phyloP scores from a whole-genome alignment of 2,888 invertebrate species.

The Altica lythri region DNA sequence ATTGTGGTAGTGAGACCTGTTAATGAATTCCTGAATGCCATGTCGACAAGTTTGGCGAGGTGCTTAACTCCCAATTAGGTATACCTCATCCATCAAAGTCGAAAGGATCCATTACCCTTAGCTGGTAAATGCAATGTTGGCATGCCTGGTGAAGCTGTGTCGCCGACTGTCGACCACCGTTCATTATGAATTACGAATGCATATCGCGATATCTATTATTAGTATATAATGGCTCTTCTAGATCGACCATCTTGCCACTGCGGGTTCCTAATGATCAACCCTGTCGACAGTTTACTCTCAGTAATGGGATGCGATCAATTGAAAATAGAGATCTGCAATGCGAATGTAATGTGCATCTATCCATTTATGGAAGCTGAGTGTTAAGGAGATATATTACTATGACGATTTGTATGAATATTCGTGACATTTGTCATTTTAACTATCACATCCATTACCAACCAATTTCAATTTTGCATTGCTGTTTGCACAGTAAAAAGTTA shows the following conservation, averaged over 20 bases:
- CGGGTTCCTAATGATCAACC: not conserved
- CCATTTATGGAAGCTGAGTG: too few species aligned
- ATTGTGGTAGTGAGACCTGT: not conserved
- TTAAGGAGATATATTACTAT: too few species aligned
- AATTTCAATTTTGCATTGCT: too few species aligned
- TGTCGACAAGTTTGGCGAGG: conserved; percentile 10
- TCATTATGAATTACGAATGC: conserved; percentile 23
- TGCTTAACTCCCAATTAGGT: not conserved
- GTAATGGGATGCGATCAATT: too few species aligned
- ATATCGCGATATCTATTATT: conserved; percentile 20
- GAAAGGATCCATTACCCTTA: conserved; percentile 5
- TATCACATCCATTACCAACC: too few species aligned
- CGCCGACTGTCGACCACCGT: conserved; percentile 2
- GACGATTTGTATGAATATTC: too few species aligned
- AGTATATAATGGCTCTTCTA: conserved; percentile 15
- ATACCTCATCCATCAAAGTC: conserved; percentile 10
- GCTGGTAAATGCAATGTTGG: conserved; percentile 3
- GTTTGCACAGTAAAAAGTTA: too few species aligned
- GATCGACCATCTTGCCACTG: conserved; percentile 16
- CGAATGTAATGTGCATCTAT: too few species aligned
- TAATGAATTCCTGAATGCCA: conserved; percentile 6
- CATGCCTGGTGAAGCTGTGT: conserved; percentile 7
- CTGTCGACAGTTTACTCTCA: conserved; percentile 3
- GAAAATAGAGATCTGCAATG: too few species aligned
- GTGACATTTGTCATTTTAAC: too few species aligned